Percentiles rank a stretch among this genome's conserved stretches.
These are phyloP conservation scores for Thumatha senex DNA, from an alignment of 2,888 invertebrate genomes.

Conservation along the genomic window DNA sequence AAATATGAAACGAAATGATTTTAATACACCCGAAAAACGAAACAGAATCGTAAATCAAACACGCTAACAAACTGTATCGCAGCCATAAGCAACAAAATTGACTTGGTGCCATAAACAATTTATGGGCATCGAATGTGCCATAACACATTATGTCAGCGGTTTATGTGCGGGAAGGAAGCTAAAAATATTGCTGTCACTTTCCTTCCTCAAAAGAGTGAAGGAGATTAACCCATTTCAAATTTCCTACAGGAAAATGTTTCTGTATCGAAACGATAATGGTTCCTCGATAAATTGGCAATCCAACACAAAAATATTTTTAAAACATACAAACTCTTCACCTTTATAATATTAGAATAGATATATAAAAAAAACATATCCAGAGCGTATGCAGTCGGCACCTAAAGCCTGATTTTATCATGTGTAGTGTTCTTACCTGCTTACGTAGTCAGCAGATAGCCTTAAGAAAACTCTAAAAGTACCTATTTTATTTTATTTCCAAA, in stretches of 20 bases:
- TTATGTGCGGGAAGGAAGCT: slow-evolving; percentile 28
- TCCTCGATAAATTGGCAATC: too few species aligned
- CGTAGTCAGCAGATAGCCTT: too few species aligned
- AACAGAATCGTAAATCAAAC: slow-evolving; percentile 6
- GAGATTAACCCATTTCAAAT: slow-evolving; percentile 14
- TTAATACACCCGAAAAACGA: slow-evolving; percentile 2
- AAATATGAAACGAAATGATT: neutral
- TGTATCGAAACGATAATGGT: too few species aligned
- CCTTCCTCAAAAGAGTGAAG: neutral
- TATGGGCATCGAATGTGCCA: slow-evolving; percentile 38
- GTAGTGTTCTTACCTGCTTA: too few species aligned
- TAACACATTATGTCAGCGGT: slow-evolving; percentile 33
- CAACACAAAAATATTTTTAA: too few species aligned
- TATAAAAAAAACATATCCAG: too few species aligned
- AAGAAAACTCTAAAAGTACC: too few species aligned
- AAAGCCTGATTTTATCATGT: too few species aligned
- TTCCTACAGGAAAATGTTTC: neutral
- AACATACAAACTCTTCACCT: too few species aligned
- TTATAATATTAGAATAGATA: too few species aligned
- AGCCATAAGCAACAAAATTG: slow-evolving; percentile 35
- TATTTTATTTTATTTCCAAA: too few species aligned
- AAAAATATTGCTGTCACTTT: slow-evolving; percentile 25
- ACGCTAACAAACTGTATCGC: slow-evolving; percentile 13
- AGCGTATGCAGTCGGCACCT: too few species aligned
- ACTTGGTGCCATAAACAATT: slow-evolving; percentile 42